Conservation (phyloP, 2,797 vertebrate species). For the Myiotriccus ornatus region DNA sequence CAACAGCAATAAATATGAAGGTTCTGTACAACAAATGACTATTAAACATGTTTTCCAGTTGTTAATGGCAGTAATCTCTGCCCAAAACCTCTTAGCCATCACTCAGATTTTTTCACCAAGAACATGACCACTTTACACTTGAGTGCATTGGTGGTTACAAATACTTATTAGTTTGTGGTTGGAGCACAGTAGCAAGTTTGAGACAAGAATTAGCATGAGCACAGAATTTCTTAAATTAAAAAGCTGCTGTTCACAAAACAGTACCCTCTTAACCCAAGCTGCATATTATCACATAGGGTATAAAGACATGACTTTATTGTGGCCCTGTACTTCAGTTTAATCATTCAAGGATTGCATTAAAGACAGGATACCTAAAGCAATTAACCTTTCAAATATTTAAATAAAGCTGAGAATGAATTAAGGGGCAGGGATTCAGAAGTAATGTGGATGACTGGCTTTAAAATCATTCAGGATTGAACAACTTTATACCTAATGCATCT, state of each 20-base stretch:
- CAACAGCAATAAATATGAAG: constrained; percentile 22
- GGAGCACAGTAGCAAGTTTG: neutral
- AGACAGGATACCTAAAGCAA: neutral
- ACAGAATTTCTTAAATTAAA: neutral
- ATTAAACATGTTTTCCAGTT: neutral
- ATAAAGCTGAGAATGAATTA: neutral
- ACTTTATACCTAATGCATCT: neutral
- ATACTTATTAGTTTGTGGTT: neutral
- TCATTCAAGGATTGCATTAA: neutral
- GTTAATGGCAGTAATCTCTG: neutral
- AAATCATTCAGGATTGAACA: neutral
- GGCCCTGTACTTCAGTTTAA: neutral
- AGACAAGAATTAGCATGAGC: neutral
- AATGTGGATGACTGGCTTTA: neutral
- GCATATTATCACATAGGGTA: neutral
- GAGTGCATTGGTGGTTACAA: neutral
- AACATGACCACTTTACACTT: neutral
- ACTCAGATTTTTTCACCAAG: neutral
- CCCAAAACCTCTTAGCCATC: neutral
- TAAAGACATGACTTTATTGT: neutral
- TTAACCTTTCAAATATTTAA: neutral
- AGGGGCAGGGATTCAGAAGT: neutral
- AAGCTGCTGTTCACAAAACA: neutral
- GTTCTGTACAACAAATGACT: constrained; percentile 19
- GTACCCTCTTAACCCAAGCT: neutral